Evolutionary conservation across 2,797 vertebrate species (phyloP), one percentile per base, ranked within the genome.

Genomic region (Hapalemur alaotrensis): DNA sequence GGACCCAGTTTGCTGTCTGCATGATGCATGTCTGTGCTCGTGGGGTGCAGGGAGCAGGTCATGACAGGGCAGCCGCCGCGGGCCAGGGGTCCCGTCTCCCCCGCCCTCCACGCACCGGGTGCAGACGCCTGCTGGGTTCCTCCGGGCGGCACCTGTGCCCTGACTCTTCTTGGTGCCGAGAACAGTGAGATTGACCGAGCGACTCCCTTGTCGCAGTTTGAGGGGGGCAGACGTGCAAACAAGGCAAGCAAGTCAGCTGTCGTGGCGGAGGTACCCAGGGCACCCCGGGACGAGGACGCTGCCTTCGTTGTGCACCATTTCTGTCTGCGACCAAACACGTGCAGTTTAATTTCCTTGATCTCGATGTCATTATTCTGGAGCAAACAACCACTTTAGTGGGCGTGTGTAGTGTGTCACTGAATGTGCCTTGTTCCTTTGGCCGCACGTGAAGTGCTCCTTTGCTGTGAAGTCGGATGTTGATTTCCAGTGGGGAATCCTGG

Each of bases 11-110:
- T 98, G 94, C 96, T 91, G 41, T 96, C 80, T 98, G 99, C 99
- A 99, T 99, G 99, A 97, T 98, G 98, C 99, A 99, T 98, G 98
- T 97, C 87, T 93, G 75, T 91, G 73, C 94, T 93, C 79, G 96
- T 93, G 97, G 97, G 98, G 88, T 93, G n/a, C 61, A 95, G 97
- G 97, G 95, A 97, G 96, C 43, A 73, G 86, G 86, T 98, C 98
- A 98, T 98, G 98, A 90, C 93, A 79, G 89, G 78, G 0, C 43
- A 25, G 38, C 50, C 38, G 5, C 43, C 63, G 0, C 69, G 35
- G 89, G 80, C 91, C 8, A 15, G 23, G 63, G 63, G 63, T 65
- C 63, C 76, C 3, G 8, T 12, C 54, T 85, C 38, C 52, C 69
- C 12, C 2, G 8, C 32, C 57, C 38, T 14, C 25, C 4, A 7